Evolutionary conservation across 2,113 vertebrate species (phyloP).

Genomic region (Emydocephalus ijimae): DNA sequence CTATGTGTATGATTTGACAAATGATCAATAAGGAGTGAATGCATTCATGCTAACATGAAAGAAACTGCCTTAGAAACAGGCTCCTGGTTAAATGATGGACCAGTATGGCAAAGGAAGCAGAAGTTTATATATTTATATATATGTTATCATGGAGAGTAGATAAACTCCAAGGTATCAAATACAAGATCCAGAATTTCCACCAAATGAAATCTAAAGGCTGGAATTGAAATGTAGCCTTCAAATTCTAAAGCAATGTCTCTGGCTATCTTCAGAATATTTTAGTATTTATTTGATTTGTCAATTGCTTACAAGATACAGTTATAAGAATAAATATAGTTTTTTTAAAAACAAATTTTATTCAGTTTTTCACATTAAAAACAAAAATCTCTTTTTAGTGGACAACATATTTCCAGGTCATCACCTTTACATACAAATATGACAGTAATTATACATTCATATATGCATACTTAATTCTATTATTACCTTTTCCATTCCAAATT

Average conservation of each 20-base stretch:
- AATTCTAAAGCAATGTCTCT: neutral
- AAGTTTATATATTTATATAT: neutral
- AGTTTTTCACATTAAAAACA: too few relatives aligned
- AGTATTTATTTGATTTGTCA: too few relatives aligned
- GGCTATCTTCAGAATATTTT: neutral
- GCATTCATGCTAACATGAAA: constrained; percentile 48
- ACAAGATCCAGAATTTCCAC: neutral
- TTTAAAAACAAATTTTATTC: too few relatives aligned
- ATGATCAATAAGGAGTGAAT: constrained; percentile 57
- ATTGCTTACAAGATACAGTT: too few relatives aligned
- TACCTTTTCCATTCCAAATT: too few relatives aligned
- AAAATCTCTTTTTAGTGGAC: too few relatives aligned
- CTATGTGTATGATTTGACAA: constrained; percentile 64
- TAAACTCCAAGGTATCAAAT: neutral
- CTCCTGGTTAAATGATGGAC: neutral
- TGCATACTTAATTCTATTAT: too few relatives aligned
- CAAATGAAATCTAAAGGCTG: neutral
- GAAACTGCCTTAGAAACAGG: constrained; percentile 27
- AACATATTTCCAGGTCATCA: too few relatives aligned
- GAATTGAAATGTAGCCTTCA: neutral
- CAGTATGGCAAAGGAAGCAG: neutral
- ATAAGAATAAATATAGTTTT: too few relatives aligned
- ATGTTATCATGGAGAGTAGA: neutral
- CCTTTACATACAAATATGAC: too few relatives aligned
- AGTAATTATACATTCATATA: too few relatives aligned